Conservation (phyloP, 1,140 invertebrate genomes). For the Hyles vespertilio region DNA sequence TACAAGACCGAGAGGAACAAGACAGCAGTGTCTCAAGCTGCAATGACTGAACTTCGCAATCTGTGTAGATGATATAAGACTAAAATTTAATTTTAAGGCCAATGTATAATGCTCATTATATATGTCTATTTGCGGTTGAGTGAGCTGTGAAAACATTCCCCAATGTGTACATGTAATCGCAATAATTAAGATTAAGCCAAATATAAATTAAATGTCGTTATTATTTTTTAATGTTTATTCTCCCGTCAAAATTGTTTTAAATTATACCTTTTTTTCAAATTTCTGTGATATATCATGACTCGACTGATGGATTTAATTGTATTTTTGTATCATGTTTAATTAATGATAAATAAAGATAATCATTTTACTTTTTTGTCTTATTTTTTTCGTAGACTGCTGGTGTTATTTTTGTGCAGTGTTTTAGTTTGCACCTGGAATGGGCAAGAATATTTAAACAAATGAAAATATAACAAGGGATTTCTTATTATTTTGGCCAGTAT, state of each 20-base stretch:
- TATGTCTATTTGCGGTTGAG: neutral
- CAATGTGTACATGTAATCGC: too few species aligned
- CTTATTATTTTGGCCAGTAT: too few species aligned
- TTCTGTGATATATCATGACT: constrained; percentile 52
- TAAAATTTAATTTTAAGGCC: constrained; percentile 19
- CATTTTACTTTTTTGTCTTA: constrained; percentile 11
- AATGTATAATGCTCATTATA: neutral
- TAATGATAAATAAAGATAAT: constrained; percentile 25
- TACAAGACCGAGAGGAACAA: constrained; percentile 65
- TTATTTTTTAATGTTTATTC: neutral
- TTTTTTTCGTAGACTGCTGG: too few species aligned
- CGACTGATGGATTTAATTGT: constrained; percentile 42
- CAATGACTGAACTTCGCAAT: constrained; percentile 54
- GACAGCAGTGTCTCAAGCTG: constrained; percentile 47
- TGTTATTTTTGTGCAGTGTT: too few species aligned
- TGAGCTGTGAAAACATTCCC: neutral
- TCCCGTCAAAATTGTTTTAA: neutral
- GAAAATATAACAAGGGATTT: too few species aligned
- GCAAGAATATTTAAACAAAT: too few species aligned
- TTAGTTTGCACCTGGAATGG: too few species aligned
- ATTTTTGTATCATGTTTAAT: constrained; percentile 44
- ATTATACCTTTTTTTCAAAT: constrained; percentile 7
- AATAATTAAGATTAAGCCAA: neutral
- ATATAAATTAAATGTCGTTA: neutral
- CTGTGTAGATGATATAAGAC: constrained; percentile 55